Evolutionary conservation across 1,140 invertebrate genomes (phyloP).

Genomic region (Camponotus pennsylvanicus): DNA sequence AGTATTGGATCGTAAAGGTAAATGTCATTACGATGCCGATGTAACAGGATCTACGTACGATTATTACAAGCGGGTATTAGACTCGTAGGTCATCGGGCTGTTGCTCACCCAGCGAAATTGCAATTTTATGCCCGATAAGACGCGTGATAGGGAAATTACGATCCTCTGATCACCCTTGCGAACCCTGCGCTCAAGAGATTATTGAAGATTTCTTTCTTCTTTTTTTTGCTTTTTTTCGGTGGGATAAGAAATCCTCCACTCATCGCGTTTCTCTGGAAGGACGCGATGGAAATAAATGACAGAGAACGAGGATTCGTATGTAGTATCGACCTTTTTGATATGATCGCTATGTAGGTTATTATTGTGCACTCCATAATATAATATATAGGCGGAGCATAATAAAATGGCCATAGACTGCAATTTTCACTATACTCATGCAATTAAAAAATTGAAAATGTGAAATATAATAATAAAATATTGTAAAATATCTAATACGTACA

Average conservation of each 20-base stretch:
- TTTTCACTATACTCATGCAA: not conserved
- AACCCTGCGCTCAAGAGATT: not conserved
- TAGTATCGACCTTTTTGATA: no score
- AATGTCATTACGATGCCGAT: constrained; percentile 26
- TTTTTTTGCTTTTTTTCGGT: constrained; percentile 37
- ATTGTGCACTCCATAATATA: no score
- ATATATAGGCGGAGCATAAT: no score
- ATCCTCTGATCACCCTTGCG: not conserved
- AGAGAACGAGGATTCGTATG: not conserved
- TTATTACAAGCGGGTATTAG: constrained; percentile 63
- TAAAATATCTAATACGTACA: not conserved
- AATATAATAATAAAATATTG: not conserved
- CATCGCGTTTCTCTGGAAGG: not conserved
- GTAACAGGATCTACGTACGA: constrained; percentile 47
- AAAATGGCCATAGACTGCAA: not conserved
- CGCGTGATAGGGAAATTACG: constrained; percentile 54
- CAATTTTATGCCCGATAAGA: constrained; percentile 62
- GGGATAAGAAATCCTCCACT: not conserved
- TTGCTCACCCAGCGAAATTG: constrained; percentile 34
- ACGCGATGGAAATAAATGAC: constrained; percentile 46
- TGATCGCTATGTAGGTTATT: no score
- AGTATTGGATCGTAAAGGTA: constrained; percentile 41
- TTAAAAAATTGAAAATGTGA: not conserved
- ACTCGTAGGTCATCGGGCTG: constrained; percentile 48
- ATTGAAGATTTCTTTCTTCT: constrained; percentile 59